Conservation (phyloP, 2,888 invertebrate species). For the Spodoptera picta region DNA sequence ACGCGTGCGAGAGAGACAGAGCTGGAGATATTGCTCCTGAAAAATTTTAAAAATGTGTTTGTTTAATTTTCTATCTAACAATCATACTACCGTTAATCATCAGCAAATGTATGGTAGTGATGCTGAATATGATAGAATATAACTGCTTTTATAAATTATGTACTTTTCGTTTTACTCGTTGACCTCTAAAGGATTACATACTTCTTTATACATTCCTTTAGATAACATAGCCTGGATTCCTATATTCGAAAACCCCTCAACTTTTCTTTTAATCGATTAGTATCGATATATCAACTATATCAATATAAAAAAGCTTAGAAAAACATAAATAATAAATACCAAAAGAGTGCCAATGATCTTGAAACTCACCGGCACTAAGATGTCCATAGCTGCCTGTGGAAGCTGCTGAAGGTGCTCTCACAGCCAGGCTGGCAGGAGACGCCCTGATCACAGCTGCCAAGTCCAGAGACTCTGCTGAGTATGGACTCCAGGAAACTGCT, state of each 20-base stretch:
- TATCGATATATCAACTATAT: no score
- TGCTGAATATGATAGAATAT: no score
- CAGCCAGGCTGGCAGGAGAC: slow-evolving; percentile 97
- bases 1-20: slow-evolving; percentile 89
- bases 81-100: no score
- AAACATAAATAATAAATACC: slow-evolving; percentile 41
- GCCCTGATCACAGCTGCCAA: slow-evolving; percentile 98
- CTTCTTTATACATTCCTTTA: no score
- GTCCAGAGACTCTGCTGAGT: slow-evolving; percentile 97
- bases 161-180: no score
- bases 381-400: slow-evolving; percentile 98
- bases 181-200: no score
- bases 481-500: slow-evolving; percentile 97
- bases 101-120: no score
- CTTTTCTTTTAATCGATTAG: no score
- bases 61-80: not conserved
- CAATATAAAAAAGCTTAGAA: not conserved
- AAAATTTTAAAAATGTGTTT: slow-evolving; percentile 38
- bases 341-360: slow-evolving; percentile 44
- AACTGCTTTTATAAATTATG: no score
- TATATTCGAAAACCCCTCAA: no score
- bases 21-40: slow-evolving; percentile 95
- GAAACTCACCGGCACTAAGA: slow-evolving; percentile 94
- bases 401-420: slow-evolving; percentile 94
- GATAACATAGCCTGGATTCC: no score